Conservation (phyloP, 2,113 vertebrate species). For the Phyllostomus discolor region DNA sequence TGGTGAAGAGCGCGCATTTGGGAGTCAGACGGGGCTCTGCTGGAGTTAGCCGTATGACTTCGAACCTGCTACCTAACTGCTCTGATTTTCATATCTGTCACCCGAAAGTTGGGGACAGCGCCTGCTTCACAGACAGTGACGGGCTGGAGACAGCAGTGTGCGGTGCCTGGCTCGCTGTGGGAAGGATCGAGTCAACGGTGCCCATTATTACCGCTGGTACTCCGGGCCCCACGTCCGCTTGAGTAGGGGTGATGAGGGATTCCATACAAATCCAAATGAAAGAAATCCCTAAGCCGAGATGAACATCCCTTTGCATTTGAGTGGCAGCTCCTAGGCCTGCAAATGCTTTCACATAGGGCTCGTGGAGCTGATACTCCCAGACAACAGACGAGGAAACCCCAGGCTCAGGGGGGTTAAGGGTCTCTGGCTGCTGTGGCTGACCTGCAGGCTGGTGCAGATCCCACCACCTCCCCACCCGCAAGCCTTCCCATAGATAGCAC, state of each 20-base stretch:
- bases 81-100: neutral
- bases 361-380: fast-evolving
- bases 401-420: neutral
- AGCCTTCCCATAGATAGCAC: neutral
- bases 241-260: neutral
- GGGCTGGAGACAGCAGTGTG: neutral
- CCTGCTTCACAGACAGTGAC: neutral
- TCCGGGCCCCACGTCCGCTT: neutral
- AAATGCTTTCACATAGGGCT: neutral
- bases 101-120: neutral
- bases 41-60: neutral
- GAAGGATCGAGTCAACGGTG: neutral
- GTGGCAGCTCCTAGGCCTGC: neutral
- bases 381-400: fast-evolving
- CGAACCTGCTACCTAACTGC: neutral
- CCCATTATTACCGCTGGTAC: fast-evolving
- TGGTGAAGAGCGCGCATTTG: fast-evolving
- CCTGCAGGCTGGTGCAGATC: neutral
- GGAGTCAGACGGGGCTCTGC: neutral
- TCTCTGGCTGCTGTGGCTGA: neutral
- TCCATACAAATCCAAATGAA: neutral
- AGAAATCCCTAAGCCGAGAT: neutral
- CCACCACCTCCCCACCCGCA: fast-evolving
- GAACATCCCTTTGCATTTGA: neutral
- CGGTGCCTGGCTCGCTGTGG: neutral